Percentiles rank a stretch among this genome's conserved stretches.
Conservation (phyloP, 2,797 vertebrate genomes). For the Oreochromis mossambicus region DNA sequence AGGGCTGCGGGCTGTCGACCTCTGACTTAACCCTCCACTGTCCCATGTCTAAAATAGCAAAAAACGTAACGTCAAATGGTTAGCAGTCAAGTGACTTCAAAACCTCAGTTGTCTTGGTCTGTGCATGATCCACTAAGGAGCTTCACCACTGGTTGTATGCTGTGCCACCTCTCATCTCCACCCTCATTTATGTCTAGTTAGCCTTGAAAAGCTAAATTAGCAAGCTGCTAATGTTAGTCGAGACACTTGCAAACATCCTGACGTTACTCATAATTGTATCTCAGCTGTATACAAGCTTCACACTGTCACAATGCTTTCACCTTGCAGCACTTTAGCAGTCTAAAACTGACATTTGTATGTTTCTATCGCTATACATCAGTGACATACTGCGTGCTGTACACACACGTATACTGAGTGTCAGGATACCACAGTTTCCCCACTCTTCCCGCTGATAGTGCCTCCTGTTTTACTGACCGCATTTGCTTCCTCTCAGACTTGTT, state of each 20-base stretch:
- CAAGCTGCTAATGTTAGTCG: neutral
- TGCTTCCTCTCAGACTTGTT: neutral
- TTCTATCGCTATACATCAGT: neutral
- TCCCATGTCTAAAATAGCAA: neutral
- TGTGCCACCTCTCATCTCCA: neutral
- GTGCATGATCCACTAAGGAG: neutral
- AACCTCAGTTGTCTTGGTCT: neutral
- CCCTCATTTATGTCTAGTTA: neutral
- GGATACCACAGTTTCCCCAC: neutral
- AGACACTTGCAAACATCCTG: neutral
- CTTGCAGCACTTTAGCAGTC: neutral
- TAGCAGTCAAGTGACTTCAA: neutral
- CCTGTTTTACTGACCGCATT: neutral
- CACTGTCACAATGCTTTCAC: neutral
- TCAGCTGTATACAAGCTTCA: neutral
- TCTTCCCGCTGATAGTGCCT: neutral
- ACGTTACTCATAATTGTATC: neutral
- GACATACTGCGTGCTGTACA: neutral
- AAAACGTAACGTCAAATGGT: neutral
- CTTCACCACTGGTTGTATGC: neutral
- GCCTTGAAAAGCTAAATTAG: neutral
- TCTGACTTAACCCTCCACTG: neutral
- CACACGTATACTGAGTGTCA: fast-evolving
- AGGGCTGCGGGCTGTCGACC: fast-evolving
- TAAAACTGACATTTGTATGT: neutral